Evolutionary conservation across 2,113 vertebrate species (phyloP), one percentile per base, ranked within the genome.

Genomic region (Megaleporinus macrocephalus): DNA sequence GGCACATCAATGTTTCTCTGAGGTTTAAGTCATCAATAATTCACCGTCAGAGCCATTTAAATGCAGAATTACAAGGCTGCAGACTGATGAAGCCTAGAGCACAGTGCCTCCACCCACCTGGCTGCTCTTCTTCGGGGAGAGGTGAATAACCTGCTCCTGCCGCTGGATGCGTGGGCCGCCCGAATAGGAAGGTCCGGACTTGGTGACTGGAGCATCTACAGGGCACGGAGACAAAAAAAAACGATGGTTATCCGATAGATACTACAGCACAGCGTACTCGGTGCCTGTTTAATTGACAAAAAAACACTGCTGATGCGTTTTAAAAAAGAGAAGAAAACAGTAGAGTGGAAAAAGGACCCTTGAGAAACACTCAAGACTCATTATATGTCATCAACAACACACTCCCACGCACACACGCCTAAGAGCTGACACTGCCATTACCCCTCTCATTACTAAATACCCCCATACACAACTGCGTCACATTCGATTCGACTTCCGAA

Each of bases 101-200:
- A 49, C 5, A 26, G 18, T 10, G 14, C 36, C 30, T 44, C 14
- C 15, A 63, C 81, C 63, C 92, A 99, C 98, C 93, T 99, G 98
- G 82, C 96, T 97, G 90, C 97, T 94, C 85, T 98, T 99, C 92
- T 98, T 98, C 5, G 98, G 98, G 88, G 98, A 99, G 78, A 98
- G 88, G 77, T 98, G 97, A 80, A 98, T 97, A 86, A 99, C 97
- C 0, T 98, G 97, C 89, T 99, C 98, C 87, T 99, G 98, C 73
- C 98, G 96, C 93, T 98, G 97, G 86, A 99, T 91, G 86, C 98
- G 96, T 0, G 94, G 94, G 84, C 95, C 97, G 24, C 96, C 96
- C 3, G 98, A 97, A 92, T 98, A 99, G 81, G 96, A 92, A 0
- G 96, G 95, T 86, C 96, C 92, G 1, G 97, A 95, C 86, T 99